Evolutionary conservation across 2,113 vertebrate genomes (phyloP), one percentile per base, ranked within the genome.

Genomic region (Gavia stellata): DNA sequence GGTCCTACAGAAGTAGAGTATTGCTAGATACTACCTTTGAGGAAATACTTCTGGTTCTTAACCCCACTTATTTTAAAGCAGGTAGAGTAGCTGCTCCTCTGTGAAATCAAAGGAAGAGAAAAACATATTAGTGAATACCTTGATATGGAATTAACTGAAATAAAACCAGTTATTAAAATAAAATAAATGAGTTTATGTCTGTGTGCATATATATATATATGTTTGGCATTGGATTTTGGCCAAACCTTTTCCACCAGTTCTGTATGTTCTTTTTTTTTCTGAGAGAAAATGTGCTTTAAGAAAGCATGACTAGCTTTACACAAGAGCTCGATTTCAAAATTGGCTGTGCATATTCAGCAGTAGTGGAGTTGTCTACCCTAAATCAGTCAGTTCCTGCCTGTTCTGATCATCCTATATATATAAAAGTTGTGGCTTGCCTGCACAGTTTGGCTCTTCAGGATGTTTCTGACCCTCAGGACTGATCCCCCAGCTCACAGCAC

Each of bases 191-290:
- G 3, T 73, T 65, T 65, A 15, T 47, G 1, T 68, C 3, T 55
- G 3, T 56, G 4, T 77, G 1, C 34, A 1, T 50, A 3, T 38
- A 3, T 45, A 15, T 49, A 19, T 45, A 4, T 62, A 10, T 55
- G 17, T 89, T 47, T 66, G 55, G 17, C 70, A 29, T 3, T 71
- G n/a, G 5, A 3, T 65, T 87, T 91, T 81, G 26, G 31, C 63
- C 58, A 96, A 65, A 47, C 13, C 5, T 75, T 89, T 86, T 78
- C 13, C 5, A 92, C 17, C 44, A 34, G 21, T 80, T 81, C 0
- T 2, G 4, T 45, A 14, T 24, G 9, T 33, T 52, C 0, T 17
- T 49, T 59, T 78, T n/a, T 73, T 29, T 53, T 4, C 34, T 53
- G 34, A 44, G 26, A 26, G 28, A 42, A 67, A 75, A 59, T 40